A percentile compares a stretch with the other conserved stretches of the same genome.
Conservation (phyloP, 2,113 vertebrate species). For the Apteryx owenii region DNA sequence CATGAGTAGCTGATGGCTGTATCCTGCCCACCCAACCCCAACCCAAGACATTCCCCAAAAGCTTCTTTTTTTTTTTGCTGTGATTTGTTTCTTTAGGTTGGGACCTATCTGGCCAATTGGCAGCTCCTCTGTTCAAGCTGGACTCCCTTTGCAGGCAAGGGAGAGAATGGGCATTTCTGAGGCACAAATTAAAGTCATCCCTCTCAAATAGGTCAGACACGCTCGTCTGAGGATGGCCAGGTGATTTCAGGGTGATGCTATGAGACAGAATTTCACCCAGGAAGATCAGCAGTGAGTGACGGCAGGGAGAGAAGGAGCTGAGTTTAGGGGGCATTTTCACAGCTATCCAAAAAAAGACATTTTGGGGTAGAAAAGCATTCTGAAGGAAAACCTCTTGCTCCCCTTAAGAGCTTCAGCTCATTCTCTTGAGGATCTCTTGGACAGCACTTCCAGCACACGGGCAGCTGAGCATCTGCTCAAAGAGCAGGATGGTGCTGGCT, state of each 20-base stretch:
- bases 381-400: neutral
- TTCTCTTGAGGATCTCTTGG: neutral
- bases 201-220: neutral
- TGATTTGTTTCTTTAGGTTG: neutral
- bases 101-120: neutral
- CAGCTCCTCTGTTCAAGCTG: neutral
- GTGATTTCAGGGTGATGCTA: neutral
- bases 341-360: neutral
- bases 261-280: neutral
- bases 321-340: neutral
- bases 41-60: neutral
- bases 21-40: neutral
- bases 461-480: neutral
- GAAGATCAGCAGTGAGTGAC: neutral
- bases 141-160: neutral
- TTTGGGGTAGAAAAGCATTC: neutral
- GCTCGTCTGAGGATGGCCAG: neutral
- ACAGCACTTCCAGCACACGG: rapidly evolving
- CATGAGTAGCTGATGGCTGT: neutral
- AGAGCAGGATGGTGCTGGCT: neutral
- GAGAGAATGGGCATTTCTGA: neutral
- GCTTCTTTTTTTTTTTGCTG: neutral
- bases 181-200: neutral
- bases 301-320: neutral
- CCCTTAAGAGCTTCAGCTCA: neutral